Evolutionary conservation across 2,113 vertebrate species (phyloP).

Genomic region (Mormoops blainvillei): DNA sequence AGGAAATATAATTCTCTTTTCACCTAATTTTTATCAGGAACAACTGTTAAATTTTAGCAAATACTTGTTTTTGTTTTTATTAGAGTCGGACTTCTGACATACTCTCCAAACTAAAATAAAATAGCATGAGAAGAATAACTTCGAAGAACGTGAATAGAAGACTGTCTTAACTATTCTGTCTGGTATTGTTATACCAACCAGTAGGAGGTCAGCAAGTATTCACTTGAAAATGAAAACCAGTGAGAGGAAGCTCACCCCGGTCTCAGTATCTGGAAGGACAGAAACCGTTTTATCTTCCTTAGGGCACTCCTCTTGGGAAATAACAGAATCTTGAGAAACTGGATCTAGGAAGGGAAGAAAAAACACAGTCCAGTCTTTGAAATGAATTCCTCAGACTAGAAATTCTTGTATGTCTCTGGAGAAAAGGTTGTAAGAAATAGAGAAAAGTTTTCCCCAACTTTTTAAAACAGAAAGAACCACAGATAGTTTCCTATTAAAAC

Average conservation of each 20-base stretch:
- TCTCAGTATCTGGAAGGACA: not conserved
- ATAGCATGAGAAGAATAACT: not conserved
- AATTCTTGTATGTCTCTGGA: not conserved
- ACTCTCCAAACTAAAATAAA: not conserved
- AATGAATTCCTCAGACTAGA: not conserved
- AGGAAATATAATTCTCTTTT: not conserved
- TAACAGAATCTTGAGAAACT: not conserved
- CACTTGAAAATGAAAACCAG: slow-evolving; percentile 20
- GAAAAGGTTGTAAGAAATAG: not conserved
- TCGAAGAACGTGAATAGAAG: not conserved
- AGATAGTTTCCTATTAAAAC: not conserved
- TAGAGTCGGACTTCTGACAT: not conserved
- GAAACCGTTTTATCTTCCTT: slow-evolving; percentile 31
- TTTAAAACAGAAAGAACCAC: not conserved
- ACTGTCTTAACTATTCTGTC: not conserved
- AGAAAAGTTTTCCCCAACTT: not conserved
- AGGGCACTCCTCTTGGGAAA: slow-evolving; percentile 42
- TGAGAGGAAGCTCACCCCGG: slow-evolving; percentile 33
- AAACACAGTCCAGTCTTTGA: not conserved
- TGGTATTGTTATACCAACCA: not conserved
- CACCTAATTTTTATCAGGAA: not conserved
- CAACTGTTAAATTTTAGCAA: not conserved
- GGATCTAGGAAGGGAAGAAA: not conserved
- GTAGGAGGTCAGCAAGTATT: not conserved
- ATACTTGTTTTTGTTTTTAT: not conserved